Conservation (phyloP, 1,140 invertebrate species). For the Diploscapter pachys region DNA sequence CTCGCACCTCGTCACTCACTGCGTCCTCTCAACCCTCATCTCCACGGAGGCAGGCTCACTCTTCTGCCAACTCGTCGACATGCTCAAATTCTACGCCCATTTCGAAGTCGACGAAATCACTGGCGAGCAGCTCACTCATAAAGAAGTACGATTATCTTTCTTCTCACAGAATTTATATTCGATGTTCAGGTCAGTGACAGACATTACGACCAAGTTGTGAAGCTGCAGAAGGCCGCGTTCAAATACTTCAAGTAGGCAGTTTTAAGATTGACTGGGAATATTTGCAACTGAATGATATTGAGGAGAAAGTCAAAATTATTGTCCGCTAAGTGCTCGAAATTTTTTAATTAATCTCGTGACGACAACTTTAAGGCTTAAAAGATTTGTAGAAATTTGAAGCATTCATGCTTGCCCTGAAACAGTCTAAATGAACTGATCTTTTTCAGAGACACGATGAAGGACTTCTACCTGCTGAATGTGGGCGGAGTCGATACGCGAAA, state of each 20-base stretch:
- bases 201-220: conserved; percentile 65
- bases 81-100: conserved; percentile 89
- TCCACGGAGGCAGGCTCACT: conserved; percentile 77
- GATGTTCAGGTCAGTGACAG: conserved; percentile 77
- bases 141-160: conserved; percentile 57
- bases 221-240: conserved; percentile 80
- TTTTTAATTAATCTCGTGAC: no score
- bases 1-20: conserved; percentile 84
- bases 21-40: conserved; percentile 69
- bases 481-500: conserved; percentile 85
- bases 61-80: conserved; percentile 79
- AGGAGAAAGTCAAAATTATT: background rate
- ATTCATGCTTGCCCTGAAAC: no score
- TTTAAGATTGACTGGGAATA: no score
- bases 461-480: conserved; percentile 87
- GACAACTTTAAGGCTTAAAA: no score
- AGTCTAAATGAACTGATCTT: conserved; percentile 1
- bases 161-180: conserved; percentile 8
- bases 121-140: conserved; percentile 86
- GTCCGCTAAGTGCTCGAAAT: no score
- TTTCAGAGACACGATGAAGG: conserved; percentile 68
- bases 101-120: conserved; percentile 97
- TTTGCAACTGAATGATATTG: background rate
- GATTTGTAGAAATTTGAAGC: no score
- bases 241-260: conserved; percentile 70